Percentiles rank a stretch among this genome's conserved stretches.
These are phyloP conservation scores for Macrochelys suwanniensis DNA, from an alignment of 2,797 vertebrate species.

Conservation along the genomic window DNA sequence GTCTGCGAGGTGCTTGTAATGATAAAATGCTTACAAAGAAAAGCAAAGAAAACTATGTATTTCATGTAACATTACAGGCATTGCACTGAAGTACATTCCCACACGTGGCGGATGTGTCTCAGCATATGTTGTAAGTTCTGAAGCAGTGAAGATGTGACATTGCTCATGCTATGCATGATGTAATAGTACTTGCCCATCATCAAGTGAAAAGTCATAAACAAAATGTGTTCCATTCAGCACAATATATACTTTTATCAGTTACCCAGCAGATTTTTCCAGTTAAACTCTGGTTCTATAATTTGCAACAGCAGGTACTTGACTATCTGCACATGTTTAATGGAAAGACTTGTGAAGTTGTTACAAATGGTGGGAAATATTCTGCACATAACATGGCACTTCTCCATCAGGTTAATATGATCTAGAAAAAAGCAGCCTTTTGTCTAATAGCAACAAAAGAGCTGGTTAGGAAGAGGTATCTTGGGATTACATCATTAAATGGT, in stretches of 20 bases:
- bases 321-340: conserved; percentile 8
- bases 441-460: conserved; percentile 24
- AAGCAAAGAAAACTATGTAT: background rate
- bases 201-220: background rate
- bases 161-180: background rate
- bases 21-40: background rate
- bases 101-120: background rate
- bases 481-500: background rate
- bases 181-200: background rate
- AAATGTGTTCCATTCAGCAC: background rate
- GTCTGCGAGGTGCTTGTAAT: background rate
- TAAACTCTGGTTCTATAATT: background rate
- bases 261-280: background rate
- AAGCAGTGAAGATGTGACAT: background rate
- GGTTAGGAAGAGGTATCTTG: background rate
- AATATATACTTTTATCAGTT: background rate
- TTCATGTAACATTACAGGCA: background rate
- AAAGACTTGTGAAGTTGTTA: background rate
- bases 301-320: background rate
- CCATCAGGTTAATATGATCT: conserved; percentile 12
- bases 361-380: conserved; percentile 22
- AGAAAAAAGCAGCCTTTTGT: conserved; percentile 24
- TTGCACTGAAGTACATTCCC: background rate
- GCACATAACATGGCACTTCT: conserved; percentile 12
- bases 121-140: background rate